Percentiles rank a stretch among this genome's conserved stretches.
Conservation (phyloP, 1,140 invertebrate genomes). For the Ooceraea biroi region DNA sequence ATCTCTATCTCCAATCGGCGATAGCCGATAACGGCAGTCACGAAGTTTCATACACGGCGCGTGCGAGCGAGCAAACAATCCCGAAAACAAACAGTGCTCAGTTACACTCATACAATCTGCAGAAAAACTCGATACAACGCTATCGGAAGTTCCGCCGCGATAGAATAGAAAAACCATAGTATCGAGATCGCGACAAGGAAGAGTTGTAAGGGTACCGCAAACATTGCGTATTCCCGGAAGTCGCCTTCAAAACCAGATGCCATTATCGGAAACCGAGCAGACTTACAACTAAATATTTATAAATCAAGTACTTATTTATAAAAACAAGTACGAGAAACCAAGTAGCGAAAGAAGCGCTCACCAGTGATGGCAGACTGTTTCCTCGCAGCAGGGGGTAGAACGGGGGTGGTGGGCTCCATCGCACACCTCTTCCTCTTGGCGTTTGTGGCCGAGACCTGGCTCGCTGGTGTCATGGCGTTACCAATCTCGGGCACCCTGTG, state of each 20-base stretch:
- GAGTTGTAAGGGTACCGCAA: too few species aligned
- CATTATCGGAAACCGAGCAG: too few species aligned
- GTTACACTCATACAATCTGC: constrained; percentile 27
- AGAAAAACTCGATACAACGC: too few species aligned
- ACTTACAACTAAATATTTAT: neutral
- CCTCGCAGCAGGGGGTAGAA: constrained; percentile 72
- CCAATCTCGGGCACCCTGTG: constrained; percentile 80
- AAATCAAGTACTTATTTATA: neutral
- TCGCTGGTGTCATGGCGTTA: constrained; percentile 66
- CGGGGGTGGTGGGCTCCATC: constrained; percentile 77
- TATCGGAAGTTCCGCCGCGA: too few species aligned
- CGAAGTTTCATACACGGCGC: constrained; percentile 8
- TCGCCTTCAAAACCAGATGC: too few species aligned
- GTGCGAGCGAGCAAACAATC: constrained; percentile 11
- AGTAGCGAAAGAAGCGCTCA: constrained; percentile 73
- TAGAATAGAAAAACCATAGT: too few species aligned
- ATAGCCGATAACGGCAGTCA: constrained; percentile 34
- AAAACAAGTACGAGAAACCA: neutral
- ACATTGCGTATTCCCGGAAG: too few species aligned
- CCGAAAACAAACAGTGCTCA: constrained; percentile 39
- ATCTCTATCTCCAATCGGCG: constrained; percentile 12
- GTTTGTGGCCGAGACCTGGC: constrained; percentile 64
- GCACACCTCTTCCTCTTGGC: constrained; percentile 71
- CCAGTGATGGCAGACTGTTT: constrained; percentile 84
- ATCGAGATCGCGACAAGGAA: too few species aligned